Conservation (phyloP, 2,888 invertebrate genomes). For the Pocota personata region DNA sequence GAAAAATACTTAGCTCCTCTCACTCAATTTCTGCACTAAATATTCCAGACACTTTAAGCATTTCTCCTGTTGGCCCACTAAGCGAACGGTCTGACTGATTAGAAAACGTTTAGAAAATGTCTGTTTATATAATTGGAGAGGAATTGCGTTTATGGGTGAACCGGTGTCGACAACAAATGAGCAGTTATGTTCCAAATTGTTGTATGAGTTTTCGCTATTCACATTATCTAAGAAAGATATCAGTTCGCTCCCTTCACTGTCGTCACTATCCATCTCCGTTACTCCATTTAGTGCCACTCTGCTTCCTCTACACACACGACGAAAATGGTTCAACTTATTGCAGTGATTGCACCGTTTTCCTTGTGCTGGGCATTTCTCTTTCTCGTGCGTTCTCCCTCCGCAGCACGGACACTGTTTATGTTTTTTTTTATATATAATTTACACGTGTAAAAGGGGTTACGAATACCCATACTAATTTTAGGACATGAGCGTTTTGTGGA, state of each 20-base stretch:
- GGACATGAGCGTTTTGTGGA: too few relatives aligned
- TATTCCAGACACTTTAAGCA: slow-evolving; percentile 7
- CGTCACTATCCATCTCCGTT: background rate
- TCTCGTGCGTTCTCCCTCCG: background rate
- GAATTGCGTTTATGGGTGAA: too few relatives aligned
- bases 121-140: background rate
- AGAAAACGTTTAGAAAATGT: slow-evolving; percentile 13
- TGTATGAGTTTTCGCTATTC: background rate
- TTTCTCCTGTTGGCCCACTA: slow-evolving; percentile 10
- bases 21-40: background rate
- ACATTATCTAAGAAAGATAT: slow-evolving; percentile 6
- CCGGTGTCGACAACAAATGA: slow-evolving; percentile 5
- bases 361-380: slow-evolving; percentile 5
- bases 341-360: slow-evolving; percentile 8
- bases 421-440: too few relatives aligned
- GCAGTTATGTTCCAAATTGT: background rate
- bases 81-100: background rate
- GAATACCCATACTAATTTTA: too few relatives aligned
- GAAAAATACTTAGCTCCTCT: slow-evolving; percentile 16
- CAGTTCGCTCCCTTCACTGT: background rate
- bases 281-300: slow-evolving; percentile 4
- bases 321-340: slow-evolving; percentile 11
- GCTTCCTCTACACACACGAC: background rate
- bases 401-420: background rate
- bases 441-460: too few relatives aligned